Percentiles rank a stretch among this genome's conserved stretches.
These are phyloP conservation scores for Sturnus vulgaris DNA, from an alignment of 2,113 vertebrate genomes.

Conservation along the genomic window DNA sequence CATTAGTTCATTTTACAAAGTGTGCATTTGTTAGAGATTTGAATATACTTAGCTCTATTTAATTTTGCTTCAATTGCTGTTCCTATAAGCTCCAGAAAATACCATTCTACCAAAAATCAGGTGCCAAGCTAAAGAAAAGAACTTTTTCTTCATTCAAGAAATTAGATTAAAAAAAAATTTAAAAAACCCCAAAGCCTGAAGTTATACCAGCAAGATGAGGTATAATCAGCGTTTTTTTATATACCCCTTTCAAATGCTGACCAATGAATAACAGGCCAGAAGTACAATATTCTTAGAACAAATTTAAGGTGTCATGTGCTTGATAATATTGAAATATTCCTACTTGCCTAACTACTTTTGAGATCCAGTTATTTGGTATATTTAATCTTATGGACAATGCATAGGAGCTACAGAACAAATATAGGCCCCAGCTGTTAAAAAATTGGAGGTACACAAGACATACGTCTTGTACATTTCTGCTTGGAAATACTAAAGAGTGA, in stretches of 20 bases:
- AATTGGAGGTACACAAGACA: neutral
- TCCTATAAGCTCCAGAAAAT: neutral
- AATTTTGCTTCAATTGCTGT: neutral
- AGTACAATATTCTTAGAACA: neutral
- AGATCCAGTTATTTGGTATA: neutral
- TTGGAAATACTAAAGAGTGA: neutral
- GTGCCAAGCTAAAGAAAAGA: neutral
- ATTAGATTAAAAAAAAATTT: neutral
- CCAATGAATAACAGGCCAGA: neutral
- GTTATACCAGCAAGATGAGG: neutral
- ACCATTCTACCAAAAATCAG: neutral
- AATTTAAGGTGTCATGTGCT: neutral
- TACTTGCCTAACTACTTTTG: neutral
- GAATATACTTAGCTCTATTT: neutral
- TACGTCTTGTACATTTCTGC: neutral
- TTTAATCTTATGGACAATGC: neutral
- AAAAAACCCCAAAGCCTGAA: accelerated
- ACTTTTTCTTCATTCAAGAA: neutral
- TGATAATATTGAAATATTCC: neutral
- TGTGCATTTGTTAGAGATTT: neutral
- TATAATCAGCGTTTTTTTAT: neutral
- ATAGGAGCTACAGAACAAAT: neutral
- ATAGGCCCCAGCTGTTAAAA: neutral
- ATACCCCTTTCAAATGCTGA: neutral
- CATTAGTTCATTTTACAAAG: neutral